These are phyloP conservation scores for Paguma larvata DNA, from an alignment of 2,797 vertebrate genomes.

Conservation along the genomic window DNA sequence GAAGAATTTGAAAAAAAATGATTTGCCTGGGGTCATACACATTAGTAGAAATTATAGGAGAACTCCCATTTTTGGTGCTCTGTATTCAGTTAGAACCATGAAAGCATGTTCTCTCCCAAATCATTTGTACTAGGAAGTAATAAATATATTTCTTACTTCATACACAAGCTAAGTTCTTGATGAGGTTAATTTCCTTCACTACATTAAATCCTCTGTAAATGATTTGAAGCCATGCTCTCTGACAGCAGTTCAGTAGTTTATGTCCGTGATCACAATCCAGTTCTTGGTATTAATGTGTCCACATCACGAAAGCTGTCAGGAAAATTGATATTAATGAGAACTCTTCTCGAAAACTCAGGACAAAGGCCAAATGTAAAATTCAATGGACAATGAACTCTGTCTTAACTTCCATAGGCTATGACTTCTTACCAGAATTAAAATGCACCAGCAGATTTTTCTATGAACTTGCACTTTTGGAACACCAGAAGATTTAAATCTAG, in stretches of 20 bases:
- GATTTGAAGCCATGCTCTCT: conserved; percentile 64
- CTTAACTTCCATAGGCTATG: not conserved
- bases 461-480: not conserved
- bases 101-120: conserved; percentile 54
- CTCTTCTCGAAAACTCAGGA: conserved; percentile 49
- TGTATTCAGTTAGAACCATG: conserved; percentile 32
- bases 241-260: conserved; percentile 73
- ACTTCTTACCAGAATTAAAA: conserved; percentile 36
- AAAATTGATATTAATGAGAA: conserved; percentile 74
- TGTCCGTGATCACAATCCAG: conserved; percentile 66
- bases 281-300: conserved; percentile 68
- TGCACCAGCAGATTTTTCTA: not conserved
- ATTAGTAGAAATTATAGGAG: not conserved
- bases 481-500: not conserved
- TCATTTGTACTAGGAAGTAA: conserved; percentile 58
- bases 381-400: conserved; percentile 58
- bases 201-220: conserved; percentile 76
- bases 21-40: not conserved
- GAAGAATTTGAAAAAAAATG: not conserved
- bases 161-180: conserved; percentile 69
- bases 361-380: conserved; percentile 74
- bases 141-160: conserved; percentile 71
- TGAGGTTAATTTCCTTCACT: conserved; percentile 79
- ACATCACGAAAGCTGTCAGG: conserved; percentile 66
- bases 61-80: conserved; percentile 14